These are phyloP conservation scores for Callopanchax toddi DNA, from an alignment of 2,113 vertebrate genomes.

Conservation along the genomic window DNA sequence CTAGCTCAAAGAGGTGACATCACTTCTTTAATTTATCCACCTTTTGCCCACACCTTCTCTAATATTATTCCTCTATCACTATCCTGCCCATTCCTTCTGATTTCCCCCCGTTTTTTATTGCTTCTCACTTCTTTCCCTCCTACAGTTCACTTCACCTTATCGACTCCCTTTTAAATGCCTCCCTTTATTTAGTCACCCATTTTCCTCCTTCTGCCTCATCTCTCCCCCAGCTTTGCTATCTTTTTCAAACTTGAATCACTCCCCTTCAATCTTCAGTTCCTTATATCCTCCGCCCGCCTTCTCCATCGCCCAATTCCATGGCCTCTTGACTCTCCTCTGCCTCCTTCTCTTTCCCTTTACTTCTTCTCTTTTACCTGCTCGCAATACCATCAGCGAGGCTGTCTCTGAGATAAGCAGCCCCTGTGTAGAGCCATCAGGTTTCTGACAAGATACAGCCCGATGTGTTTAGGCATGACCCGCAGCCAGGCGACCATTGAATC, in stretches of 20 bases:
- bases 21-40: constrained; percentile 1
- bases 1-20: constrained; percentile 14
- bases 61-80: neutral
- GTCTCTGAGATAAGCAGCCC: constrained; percentile 66
- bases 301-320: constrained; percentile 14
- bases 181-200: constrained; percentile 34
- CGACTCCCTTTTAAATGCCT: constrained; percentile 38
- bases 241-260: constrained; percentile 28
- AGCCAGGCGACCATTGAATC: constrained; percentile 63
- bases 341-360: constrained; percentile 5
- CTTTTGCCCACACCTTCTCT: neutral
- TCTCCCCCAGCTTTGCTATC: constrained; percentile 14
- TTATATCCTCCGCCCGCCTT: constrained; percentile 1
- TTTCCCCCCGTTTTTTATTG: constrained; percentile 9
- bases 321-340: constrained; percentile 16
- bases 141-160: constrained; percentile 31
- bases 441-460: constrained; percentile 65
- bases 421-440: constrained; percentile 64
- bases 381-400: constrained; percentile 43
- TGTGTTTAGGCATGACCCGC: constrained; percentile 69
- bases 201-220: constrained; percentile 18
- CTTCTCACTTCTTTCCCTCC: constrained; percentile 26
- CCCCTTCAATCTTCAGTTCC: constrained; percentile 22
- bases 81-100: neutral
- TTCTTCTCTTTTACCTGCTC: constrained; percentile 46